These are phyloP conservation scores for Phalacrocorax carbo DNA, from an alignment of 2,113 vertebrate genomes.

Conservation along the genomic window DNA sequence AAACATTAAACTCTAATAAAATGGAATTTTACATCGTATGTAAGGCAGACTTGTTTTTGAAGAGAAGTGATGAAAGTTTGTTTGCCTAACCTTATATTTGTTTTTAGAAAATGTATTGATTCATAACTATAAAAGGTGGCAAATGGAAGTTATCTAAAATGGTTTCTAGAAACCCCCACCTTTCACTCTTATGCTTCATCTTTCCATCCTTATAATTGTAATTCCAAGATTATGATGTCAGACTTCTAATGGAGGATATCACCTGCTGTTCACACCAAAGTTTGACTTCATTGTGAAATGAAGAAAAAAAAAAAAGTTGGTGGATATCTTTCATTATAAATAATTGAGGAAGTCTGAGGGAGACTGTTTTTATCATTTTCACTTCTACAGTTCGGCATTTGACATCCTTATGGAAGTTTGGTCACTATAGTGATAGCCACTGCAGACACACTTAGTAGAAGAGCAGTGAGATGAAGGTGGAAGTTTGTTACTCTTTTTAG, in stretches of 20 bases:
- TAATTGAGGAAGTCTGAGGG: not conserved
- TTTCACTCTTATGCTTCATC: not conserved
- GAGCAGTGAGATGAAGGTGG: not conserved
- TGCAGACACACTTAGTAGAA: not conserved
- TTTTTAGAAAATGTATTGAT: not conserved
- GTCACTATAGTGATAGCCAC: not conserved
- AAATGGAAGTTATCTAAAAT: not conserved
- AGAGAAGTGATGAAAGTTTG: not conserved
- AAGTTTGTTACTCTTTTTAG: not conserved
- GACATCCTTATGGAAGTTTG: not conserved
- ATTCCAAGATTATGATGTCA: not conserved
- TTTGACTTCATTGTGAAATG: not conserved
- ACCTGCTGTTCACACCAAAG: not conserved
- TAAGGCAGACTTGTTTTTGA: not conserved
- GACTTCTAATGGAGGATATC: not conserved
- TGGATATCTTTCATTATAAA: not conserved
- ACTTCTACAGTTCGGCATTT: not conserved
- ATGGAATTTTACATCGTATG: not conserved
- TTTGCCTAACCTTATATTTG: not conserved
- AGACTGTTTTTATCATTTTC: not conserved
- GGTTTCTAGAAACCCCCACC: not conserved
- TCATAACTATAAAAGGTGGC: not conserved
- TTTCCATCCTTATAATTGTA: not conserved
- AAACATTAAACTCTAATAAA: not conserved
- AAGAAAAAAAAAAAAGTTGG: not conserved